These are phyloP conservation scores for Salvator merianae DNA, from an alignment of 2,113 vertebrate genomes.

Conservation along the genomic window DNA sequence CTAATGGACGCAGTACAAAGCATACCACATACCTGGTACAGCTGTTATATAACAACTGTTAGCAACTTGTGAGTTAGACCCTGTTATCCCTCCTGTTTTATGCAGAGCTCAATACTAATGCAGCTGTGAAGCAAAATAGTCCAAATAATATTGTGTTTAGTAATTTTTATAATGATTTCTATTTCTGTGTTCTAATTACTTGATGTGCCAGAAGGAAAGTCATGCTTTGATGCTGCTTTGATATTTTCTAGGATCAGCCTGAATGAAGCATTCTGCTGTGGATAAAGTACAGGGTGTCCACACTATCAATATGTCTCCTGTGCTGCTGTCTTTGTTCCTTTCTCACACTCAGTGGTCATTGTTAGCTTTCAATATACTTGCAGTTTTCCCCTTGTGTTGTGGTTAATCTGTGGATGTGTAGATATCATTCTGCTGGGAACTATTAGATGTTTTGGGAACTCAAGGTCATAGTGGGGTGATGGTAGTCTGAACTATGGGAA, in stretches of 20 bases:
- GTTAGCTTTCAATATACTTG: no score
- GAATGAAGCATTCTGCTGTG: neutral
- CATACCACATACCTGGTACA: neutral
- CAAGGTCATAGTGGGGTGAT: no score
- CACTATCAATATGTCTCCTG: no score
- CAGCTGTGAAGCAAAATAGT: neutral
- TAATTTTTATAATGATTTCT: neutral
- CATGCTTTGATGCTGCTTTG: no score
- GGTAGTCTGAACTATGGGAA: no score
- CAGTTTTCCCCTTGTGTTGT: no score
- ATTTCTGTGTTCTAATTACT: neutral
- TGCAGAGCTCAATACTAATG: neutral
- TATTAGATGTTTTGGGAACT: no score
- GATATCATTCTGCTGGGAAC: no score
- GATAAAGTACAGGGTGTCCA: neutral
- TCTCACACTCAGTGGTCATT: no score
- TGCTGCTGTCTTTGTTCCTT: no score
- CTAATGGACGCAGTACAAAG: neutral
- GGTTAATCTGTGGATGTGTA: no score
- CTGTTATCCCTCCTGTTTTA: neutral
- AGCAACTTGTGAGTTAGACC: neutral
- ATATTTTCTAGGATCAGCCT: neutral
- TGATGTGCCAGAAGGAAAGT: neutral
- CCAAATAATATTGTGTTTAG: neutral
- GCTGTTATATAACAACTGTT: neutral